Evolutionary conservation across 2,888 invertebrate species (phyloP).

Genomic region (Terebella lapidaria): DNA sequence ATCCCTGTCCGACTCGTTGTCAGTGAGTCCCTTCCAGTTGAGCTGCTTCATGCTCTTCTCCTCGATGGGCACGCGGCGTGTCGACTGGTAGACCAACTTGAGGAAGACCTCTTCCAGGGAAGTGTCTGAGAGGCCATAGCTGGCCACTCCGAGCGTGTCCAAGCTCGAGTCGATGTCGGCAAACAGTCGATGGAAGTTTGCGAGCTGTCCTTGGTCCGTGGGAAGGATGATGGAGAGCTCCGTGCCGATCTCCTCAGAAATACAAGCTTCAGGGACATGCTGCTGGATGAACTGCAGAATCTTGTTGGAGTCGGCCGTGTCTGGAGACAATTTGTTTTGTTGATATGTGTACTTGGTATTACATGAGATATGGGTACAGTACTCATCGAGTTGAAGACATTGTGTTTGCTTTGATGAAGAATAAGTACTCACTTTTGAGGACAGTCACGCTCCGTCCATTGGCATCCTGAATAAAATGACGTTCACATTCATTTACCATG

Average conservation of each 20-base stretch:
- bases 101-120: constrained; percentile 59
- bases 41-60: too few species aligned
- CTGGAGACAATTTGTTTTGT: background rate
- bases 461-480: too few species aligned
- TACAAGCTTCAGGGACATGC: background rate
- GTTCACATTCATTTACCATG: too few species aligned
- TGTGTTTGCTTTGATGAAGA: too few species aligned
- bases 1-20: too few species aligned
- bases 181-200: constrained; percentile 37
- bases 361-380: too few species aligned
- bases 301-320: background rate
- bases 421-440: too few species aligned
- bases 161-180: constrained; percentile 34
- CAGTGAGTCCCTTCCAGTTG: too few species aligned
- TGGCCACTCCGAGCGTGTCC: constrained; percentile 53
- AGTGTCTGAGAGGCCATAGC: constrained; percentile 61
- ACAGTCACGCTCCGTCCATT: too few species aligned
- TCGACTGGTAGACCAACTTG: background rate
- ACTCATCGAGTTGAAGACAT: too few species aligned
- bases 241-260: constrained; percentile 16
- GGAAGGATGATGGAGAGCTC: constrained; percentile 47
- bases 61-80: too few species aligned
- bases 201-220: constrained; percentile 29
- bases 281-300: background rate
- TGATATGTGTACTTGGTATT: too few species aligned